These are phyloP conservation scores for Cataglyphis cursor DNA, from an alignment of 2,888 invertebrate genomes.

Conservation along the genomic window DNA sequence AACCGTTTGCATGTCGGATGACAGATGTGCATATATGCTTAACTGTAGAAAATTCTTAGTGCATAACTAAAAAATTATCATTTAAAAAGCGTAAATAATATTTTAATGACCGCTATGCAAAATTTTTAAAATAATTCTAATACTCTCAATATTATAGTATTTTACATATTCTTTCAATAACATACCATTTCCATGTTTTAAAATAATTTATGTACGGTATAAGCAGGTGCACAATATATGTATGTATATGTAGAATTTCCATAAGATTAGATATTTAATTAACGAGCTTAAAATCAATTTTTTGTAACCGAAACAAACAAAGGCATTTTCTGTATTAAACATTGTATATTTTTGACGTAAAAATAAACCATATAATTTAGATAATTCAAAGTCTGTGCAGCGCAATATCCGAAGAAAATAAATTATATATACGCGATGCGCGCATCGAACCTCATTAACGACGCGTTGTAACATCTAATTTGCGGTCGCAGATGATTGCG, in stretches of 20 bases:
- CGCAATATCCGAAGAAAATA: neutral
- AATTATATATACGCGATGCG: constrained; percentile 19
- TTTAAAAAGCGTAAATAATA: neutral
- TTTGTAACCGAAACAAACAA: neutral
- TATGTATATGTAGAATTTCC: neutral
- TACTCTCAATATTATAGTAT: constrained; percentile 11
- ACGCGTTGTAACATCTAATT: constrained; percentile 59
- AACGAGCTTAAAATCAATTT: neutral
- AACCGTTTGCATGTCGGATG: constrained; percentile 1
- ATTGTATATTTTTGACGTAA: neutral
- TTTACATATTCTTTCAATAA: neutral
- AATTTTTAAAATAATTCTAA: neutral
- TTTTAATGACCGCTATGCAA: neutral
- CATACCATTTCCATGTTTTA: neutral
- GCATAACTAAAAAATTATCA: neutral
- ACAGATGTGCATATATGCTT: neutral
- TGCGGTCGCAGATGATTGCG: constrained; percentile 41
- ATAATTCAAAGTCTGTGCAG: neutral
- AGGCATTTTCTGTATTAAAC: neutral
- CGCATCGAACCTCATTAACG: constrained; percentile 26
- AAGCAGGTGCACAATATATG: neutral
- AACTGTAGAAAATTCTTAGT: neutral
- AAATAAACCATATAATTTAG: neutral
- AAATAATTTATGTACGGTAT: neutral
- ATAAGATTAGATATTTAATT: constrained; percentile 4